Evolutionary conservation across 2,888 invertebrate species (phyloP).

Genomic region (Andrena flavipes): DNA sequence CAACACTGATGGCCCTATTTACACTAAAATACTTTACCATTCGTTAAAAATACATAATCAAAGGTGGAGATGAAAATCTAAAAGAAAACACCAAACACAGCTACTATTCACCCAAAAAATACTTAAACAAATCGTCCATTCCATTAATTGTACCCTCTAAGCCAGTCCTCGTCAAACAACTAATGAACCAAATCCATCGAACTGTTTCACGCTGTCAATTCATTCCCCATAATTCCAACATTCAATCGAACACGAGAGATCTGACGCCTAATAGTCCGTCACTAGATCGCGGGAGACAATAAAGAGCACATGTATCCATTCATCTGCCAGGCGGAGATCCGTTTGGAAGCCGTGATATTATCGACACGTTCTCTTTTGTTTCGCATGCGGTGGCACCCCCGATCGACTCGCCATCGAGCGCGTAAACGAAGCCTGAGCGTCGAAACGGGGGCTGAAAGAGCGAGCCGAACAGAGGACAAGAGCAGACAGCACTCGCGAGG

Average conservation of each 20-base stretch:
- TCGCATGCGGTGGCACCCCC: conserved; percentile 25
- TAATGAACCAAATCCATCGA: no score
- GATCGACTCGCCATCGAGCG: conserved; percentile 40
- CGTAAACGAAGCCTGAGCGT: conserved; percentile 42
- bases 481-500: conserved; percentile 63
- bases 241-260: not conserved
- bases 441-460: conserved; percentile 29
- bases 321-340: not conserved
- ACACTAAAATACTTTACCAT: no score
- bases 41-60: no score
- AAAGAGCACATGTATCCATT: not conserved
- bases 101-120: no score
- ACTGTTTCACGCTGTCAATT: no score
- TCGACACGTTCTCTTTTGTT: conserved; percentile 21
- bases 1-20: no score
- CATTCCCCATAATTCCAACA: no score
- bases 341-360: conserved; percentile 19
- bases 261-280: not conserved
- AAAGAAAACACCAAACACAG: no score
- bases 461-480: conserved; percentile 36
- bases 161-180: no score
- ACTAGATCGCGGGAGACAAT: not conserved
- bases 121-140: no score
- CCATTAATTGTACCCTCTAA: no score
- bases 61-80: no score